phyloP scores from a whole-genome alignment of 2,888 invertebrate genomes.

The Octonoba sinensis region DNA sequence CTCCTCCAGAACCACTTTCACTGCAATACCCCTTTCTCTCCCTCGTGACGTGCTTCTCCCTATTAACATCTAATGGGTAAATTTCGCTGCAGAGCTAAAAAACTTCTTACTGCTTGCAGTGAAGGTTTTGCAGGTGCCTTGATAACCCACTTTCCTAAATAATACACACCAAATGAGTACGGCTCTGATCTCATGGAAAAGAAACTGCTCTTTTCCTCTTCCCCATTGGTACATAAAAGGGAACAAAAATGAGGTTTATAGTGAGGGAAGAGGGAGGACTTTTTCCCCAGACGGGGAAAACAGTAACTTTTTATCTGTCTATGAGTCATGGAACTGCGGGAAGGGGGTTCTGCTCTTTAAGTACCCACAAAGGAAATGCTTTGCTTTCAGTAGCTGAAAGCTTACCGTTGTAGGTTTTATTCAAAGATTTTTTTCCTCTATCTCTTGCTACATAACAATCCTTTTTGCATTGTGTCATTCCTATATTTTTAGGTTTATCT shows the following conservation, averaged over 20 bases:
- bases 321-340: slow-evolving; percentile 38
- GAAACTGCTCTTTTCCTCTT: slow-evolving; percentile 1
- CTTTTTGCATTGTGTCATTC: slow-evolving; percentile 6
- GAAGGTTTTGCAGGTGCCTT: no score
- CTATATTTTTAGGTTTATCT: no score
- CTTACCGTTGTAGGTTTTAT: neutral
- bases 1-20: no score
- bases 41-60: no score
- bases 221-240: slow-evolving; percentile 11
- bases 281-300: slow-evolving; percentile 14
- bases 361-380: slow-evolving; percentile 33
- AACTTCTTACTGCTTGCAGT: no score
- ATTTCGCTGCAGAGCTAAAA: no score
- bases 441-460: no score
- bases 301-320: slow-evolving; percentile 38
- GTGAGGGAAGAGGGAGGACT: neutral
- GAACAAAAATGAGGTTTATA: slow-evolving; percentile 33
- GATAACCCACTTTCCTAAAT: no score
- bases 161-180: no score
- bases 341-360: slow-evolving; percentile 40
- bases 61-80: no score
- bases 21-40: no score
- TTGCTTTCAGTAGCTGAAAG: slow-evolving; percentile 36
- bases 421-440: no score
- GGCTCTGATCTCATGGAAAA: slow-evolving; percentile 2